Percentiles rank a stretch among this genome's conserved stretches.
These are phyloP conservation scores for Pogoniulus pusillus DNA, from an alignment of 2,797 vertebrate species.

Conservation along the genomic window DNA sequence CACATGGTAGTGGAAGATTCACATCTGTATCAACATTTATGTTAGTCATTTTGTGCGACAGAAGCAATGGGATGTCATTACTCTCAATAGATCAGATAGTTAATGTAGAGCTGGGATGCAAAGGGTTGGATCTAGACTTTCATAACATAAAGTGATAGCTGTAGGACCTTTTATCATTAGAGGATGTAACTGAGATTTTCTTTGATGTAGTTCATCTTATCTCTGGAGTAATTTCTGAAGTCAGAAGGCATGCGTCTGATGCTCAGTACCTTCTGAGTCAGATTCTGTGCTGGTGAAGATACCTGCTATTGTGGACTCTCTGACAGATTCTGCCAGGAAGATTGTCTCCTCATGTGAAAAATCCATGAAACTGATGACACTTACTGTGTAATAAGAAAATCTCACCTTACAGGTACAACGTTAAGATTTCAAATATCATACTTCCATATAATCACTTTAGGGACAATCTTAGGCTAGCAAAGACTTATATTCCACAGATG, in stretches of 20 bases:
- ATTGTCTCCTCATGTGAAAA: neutral
- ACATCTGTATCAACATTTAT: neutral
- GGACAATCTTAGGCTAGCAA: neutral
- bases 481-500: neutral
- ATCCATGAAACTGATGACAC: neutral
- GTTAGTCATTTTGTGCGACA: neutral
- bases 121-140: neutral
- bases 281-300: neutral
- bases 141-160: neutral
- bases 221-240: neutral
- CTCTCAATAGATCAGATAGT: neutral
- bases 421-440: neutral
- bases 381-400: neutral
- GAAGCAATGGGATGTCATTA: neutral
- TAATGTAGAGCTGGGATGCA: neutral
- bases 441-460: neutral
- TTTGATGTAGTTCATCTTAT: neutral
- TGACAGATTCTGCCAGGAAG: neutral
- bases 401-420: neutral
- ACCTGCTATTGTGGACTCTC: neutral
- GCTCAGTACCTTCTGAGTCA: neutral
- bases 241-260: neutral
- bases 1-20: too few relatives aligned
- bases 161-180: neutral
- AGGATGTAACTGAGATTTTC: neutral